Evolutionary conservation across 1,140 invertebrate genomes (phyloP), one percentile per base, ranked within the genome.

Genomic region (Calephelis virginiensis): DNA sequence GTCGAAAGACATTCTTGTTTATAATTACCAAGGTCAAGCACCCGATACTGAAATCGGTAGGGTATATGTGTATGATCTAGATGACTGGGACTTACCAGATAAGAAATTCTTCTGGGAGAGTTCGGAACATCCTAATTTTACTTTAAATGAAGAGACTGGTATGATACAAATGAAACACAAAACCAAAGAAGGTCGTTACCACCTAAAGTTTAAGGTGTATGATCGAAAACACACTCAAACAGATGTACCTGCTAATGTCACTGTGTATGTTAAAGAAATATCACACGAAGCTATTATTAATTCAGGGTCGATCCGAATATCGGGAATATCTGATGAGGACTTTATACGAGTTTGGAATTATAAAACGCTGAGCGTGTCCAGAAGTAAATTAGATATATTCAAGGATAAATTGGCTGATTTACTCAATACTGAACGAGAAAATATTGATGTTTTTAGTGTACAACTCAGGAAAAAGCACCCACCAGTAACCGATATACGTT

Each of bases 11-110:
- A 99, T 99, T 73, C 96, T 98, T 84, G 97, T 99, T 0, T 99
- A 99, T 88, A 99, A 98, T 89, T 99, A 98, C 67, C 93, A 98
- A 95, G 96, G 97, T 60, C 95, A 97, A 90, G 95, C 97, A 70
- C 97, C 96, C 2, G 96, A 98, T 74, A 97, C 97, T 0, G 96
- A 97, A 86, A 98, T 99, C 70, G 98, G 98, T 37, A 93, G 97
- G 69, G 98, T 99, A 3, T 98, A 99, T 85, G 97, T 99, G 0
- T 97, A 98, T 84, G 98, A 99, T 92, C 91, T 97, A 53, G 98
- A 99, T 87, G 98, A 99, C 83, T 99, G 98, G 98, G 98, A 99
- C 92, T 86, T 98, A 69, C 96, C 97, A 0, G 98, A 99, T 83
- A 99, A 99, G 83, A 97, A 97, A 78, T 99, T 99, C 92, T 97